Base-by-base conservation (phyloP, 2,113 vertebrate species). In the Abramis brama region DNA sequence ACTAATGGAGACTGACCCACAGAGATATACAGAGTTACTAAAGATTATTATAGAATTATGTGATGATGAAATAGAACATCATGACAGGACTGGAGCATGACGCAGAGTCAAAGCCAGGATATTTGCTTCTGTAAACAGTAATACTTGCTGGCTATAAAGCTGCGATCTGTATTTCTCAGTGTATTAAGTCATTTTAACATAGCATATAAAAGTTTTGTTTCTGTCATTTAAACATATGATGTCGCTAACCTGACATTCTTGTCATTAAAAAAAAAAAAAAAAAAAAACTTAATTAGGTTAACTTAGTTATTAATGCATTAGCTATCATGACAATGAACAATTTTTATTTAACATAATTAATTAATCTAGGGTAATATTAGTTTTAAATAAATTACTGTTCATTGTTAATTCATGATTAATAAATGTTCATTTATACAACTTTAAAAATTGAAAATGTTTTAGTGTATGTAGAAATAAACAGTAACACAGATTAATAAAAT, bases 91-190 rank as follows among this genome's bases (percentile, higher is more conserved):
- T 55, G 15, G 50, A 52, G 50, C 50, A 52, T 52, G 50, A 17
- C 4, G 3, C 47, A 47, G 45, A 47, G 10, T 47, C 11, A 50
- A 3, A 50, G 47, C 97, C 97, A 62, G 97, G 95, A 13, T 99
- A 97, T 21, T 89, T 90, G 0, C 19, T 98, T 62, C 86, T 99
- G 91, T 99, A 99, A 95, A 96, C 89, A 60, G 64, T 89, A 9
- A 98, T 99, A 93, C 97, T 99, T 45, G 90, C 95, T 0, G 97
- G 97, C 33, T 99, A 98, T 93, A 97, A 95, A 89, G 95, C 91
- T 80, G 98, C 97, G 0, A 98, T 99, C 91, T 97, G 93, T 91
- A 89, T 95, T 82, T 99, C 97, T 85, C 95, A 98, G 89, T 96
- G 97, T 83, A 90, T 98, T 84, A 99, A 45, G 21, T n/a, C 50